phyloP scores from a whole-genome alignment of 1,140 invertebrate genomes.

The Vanessa tameamea region DNA sequence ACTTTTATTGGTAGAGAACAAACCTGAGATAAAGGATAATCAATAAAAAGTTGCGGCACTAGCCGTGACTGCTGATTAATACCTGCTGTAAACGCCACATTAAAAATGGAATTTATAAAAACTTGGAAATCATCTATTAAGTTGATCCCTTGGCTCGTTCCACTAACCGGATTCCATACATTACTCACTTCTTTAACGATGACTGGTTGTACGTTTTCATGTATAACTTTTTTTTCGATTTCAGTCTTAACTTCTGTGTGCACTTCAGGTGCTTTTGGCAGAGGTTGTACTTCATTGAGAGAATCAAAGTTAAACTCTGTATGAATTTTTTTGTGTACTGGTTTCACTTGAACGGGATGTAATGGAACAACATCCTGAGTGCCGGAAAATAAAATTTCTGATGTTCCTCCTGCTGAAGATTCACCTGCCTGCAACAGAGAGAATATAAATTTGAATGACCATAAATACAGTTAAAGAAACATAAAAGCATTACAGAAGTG shows the following conservation, averaged over 20 bases:
- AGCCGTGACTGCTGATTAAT: slow-evolving; percentile 33
- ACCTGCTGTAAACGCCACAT: slow-evolving; percentile 38
- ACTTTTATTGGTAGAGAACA: slow-evolving; percentile 34
- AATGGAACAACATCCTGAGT: slow-evolving; percentile 46
- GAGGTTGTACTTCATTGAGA: slow-evolving; percentile 55
- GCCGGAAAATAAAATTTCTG: slow-evolving; percentile 52
- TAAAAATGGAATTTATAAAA: slow-evolving; percentile 45
- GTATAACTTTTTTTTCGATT: slow-evolving; percentile 39
- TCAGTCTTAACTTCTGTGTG: slow-evolving; percentile 40
- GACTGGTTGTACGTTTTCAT: slow-evolving; percentile 46
- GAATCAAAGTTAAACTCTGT: slow-evolving; percentile 56
- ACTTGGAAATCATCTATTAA: slow-evolving; percentile 37
- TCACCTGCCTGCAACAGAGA: slow-evolving; percentile 55
- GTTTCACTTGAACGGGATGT: slow-evolving; percentile 42
- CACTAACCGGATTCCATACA: slow-evolving; percentile 27
- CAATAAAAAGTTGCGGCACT: slow-evolving; percentile 30
- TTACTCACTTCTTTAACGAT: slow-evolving; percentile 73
- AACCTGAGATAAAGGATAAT: slow-evolving; percentile 47
- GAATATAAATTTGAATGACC: background rate
- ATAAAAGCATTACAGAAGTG: slow-evolving; percentile 16
- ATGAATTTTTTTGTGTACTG: slow-evolving; percentile 49
- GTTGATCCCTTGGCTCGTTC: background rate
- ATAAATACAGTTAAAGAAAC: background rate
- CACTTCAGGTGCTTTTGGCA: slow-evolving; percentile 30
- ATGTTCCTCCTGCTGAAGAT: slow-evolving; percentile 45